Evolutionary conservation across 2,888 invertebrate species (phyloP), one percentile per base, ranked within the genome.

Genomic region (Erynnis tages): DNA sequence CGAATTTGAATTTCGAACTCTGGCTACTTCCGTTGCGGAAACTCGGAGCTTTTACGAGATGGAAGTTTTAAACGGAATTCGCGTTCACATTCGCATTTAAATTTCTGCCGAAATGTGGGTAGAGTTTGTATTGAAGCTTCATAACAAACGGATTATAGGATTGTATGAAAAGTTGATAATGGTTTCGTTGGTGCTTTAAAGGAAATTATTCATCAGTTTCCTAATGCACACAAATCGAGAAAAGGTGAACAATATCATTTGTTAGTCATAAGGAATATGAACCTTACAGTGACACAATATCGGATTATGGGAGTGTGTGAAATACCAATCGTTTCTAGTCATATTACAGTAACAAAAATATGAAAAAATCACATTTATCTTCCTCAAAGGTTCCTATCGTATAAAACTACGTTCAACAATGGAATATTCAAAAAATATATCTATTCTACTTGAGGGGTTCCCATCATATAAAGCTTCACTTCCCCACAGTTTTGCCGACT

Each of bases 1-100:
- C 85, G 85, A 87, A 89, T 89, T 88, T 88, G 87, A 87, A 89
- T 88, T 82, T 75, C 84, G 82, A 87, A 86, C 83, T 82, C 77
- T 71, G 76, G 74, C 82, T 80, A 77, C 79, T 79, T 87, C 86
- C 87, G 79, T 52, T 61, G 62, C 76, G 86, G 86, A 84, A 86
- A 77, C 78, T 82, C 55, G 63, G 16, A 80, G 75, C 76, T 74
- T 81, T 82, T 76, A 76, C 75, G 72, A 73, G 75, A 81, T 78
- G 75, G 70, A 77, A 79, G 67, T 79, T 80, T 80, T 75, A 68
- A 76, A 74, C 64, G 69, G 71, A 76, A 72, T 63, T 23, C 52
- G 48, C 19, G 11, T 44, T 45, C 35, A 25, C 11, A 46, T 34
- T 46, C 29, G 35, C 32, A 34, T 41, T 38, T 40, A 32, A 32